Conservation (phyloP, 2,888 invertebrate species). For the Eulithis testata region DNA sequence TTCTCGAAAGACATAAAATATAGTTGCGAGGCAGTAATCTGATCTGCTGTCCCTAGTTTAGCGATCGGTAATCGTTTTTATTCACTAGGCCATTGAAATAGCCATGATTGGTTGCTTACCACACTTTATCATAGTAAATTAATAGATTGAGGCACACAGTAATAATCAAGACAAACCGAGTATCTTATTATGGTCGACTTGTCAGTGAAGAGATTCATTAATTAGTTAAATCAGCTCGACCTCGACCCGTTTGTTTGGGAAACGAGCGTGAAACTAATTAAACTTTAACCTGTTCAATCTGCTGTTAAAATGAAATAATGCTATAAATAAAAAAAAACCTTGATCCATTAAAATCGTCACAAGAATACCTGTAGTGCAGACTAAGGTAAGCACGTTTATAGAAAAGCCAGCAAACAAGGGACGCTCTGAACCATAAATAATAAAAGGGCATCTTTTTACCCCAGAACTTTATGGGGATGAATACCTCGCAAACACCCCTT, state of each 20-base stretch:
- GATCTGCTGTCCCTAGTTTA: conserved; percentile 34
- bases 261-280: conserved; percentile 69
- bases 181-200: conserved; percentile 12
- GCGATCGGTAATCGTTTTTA: conserved; percentile 38
- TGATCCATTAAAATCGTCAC: conserved; percentile 21
- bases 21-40: conserved; percentile 29
- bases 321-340: conserved; percentile 37
- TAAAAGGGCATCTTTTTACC: conserved; percentile 68
- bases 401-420: conserved; percentile 59
- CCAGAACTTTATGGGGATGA: conserved; percentile 56
- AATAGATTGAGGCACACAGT: not conserved
- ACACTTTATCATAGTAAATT: no score
- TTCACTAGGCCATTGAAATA: conserved; percentile 35
- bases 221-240: conserved; percentile 67
- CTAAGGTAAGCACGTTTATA: conserved; percentile 45
- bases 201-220: conserved; percentile 45
- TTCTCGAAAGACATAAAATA: conserved; percentile 31
- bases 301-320: conserved; percentile 29
- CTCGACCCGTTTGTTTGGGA: conserved; percentile 59
- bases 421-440: conserved; percentile 70
- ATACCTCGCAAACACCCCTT: conserved; percentile 50
- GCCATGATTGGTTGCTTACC: conserved; percentile 10
- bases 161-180: not conserved
- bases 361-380: conserved; percentile 34
- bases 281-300: conserved; percentile 64